Conservation (phyloP, 2,113 vertebrate genomes). For the Spilogale gracilis region DNA sequence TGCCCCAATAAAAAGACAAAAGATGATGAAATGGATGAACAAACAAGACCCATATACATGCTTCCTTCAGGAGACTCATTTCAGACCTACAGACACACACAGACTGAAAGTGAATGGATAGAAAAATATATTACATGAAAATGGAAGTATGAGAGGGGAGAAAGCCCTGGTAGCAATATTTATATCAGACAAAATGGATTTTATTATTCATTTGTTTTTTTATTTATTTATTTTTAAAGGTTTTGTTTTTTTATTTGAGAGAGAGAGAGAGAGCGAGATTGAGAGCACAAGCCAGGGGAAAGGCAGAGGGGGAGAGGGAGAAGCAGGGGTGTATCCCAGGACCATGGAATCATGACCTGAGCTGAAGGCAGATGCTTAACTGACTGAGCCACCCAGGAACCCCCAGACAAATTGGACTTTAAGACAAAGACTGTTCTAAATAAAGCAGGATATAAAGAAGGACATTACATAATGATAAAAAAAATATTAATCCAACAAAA, state of each 20-base stretch:
- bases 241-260: too few species aligned
- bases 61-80: background rate
- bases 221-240: too few species aligned
- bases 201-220: background rate
- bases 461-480: background rate
- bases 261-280: too few species aligned
- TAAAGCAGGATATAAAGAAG: background rate
- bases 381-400: too few species aligned
- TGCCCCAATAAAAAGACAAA: background rate
- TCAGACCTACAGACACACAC: background rate
- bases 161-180: background rate
- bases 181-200: background rate
- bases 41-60: background rate
- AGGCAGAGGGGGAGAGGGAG: too few species aligned
- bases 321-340: too few species aligned
- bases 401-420: background rate
- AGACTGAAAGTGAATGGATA: background rate
- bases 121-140: background rate
- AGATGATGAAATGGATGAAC: background rate
- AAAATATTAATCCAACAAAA: background rate
- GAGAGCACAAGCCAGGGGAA: too few species aligned
- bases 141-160: background rate
- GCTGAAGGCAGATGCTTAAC: too few species aligned
- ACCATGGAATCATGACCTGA: too few species aligned
- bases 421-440: background rate